phyloP scores from a whole-genome alignment of 2,797 vertebrate species.

The Microctenopoma steveboyesi region DNA sequence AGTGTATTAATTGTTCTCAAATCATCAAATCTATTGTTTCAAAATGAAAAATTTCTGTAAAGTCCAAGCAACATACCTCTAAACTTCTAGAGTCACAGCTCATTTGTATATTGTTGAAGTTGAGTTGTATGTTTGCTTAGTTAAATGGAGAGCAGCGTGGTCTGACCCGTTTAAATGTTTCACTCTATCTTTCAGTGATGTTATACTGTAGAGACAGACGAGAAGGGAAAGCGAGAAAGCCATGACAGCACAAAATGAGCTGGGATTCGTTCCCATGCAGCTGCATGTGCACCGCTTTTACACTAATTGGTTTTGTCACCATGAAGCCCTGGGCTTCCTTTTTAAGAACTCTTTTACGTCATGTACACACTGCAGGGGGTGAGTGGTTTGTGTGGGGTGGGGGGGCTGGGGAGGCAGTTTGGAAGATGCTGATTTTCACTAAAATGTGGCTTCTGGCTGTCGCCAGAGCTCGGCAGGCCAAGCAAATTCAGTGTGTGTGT shows the following conservation, averaged over 20 bases:
- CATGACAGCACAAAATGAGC: conserved; percentile 45
- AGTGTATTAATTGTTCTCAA: background rate
- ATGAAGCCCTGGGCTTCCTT: conserved; percentile 53
- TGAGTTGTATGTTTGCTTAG: conserved; percentile 9
- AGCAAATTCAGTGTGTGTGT: conserved; percentile 16
- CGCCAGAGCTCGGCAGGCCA: conserved; percentile 24
- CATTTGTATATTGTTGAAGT: background rate
- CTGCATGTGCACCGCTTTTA: conserved; percentile 50
- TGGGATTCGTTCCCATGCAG: conserved; percentile 53
- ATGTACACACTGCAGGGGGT: conserved; percentile 32
- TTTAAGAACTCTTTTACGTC: conserved; percentile 60
- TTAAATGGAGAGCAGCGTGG: conserved; percentile 17
- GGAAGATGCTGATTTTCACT: conserved; percentile 51
- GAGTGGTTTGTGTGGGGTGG: too few species aligned
- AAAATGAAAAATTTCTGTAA: background rate
- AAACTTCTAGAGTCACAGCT: background rate
- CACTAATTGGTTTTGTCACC: conserved; percentile 71
- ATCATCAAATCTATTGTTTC: background rate
- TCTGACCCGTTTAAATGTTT: conserved; percentile 37
- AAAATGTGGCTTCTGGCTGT: conserved; percentile 46
- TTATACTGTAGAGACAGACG: conserved; percentile 27
- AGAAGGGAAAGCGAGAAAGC: conserved; percentile 23
- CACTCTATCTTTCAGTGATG: conserved; percentile 27
- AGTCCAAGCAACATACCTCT: conserved; percentile 2
- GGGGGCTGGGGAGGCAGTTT: conserved; percentile 29